phyloP scores from a whole-genome alignment of 2,113 vertebrate genomes.

The Chrysemys picta region DNA sequence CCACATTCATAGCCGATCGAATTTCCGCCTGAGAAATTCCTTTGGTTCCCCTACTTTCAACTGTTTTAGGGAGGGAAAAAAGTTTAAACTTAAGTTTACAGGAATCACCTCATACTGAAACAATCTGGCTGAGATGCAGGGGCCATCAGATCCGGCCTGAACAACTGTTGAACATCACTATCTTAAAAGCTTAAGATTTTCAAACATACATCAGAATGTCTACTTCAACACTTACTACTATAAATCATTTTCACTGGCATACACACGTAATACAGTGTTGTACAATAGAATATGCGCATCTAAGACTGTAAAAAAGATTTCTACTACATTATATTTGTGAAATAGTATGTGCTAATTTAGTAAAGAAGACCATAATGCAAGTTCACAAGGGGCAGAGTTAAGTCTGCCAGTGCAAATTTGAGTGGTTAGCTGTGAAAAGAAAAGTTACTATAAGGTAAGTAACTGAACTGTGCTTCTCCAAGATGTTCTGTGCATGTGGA shows the following conservation, averaged over 20 bases:
- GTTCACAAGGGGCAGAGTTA: background rate
- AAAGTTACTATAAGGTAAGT: background rate
- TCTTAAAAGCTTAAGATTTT: background rate
- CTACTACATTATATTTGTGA: background rate
- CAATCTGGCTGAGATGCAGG: background rate
- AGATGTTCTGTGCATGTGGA: background rate
- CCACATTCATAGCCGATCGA: slow-evolving; percentile 87
- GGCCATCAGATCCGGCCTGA: background rate
- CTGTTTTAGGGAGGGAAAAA: slow-evolving; percentile 71
- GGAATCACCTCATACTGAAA: background rate
- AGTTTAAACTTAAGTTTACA: background rate
- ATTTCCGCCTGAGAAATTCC: slow-evolving; percentile 91
- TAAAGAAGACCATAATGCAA: background rate
- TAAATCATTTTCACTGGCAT: background rate
- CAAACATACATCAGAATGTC: background rate
- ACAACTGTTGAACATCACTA: background rate
- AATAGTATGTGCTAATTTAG: background rate
- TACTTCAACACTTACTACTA: background rate
- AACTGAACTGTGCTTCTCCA: background rate
- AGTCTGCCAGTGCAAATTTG: background rate
- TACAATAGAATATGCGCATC: background rate
- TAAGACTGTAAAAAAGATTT: background rate
- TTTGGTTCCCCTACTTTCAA: slow-evolving; percentile 88
- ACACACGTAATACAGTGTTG: background rate
- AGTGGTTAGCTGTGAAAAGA: background rate